These are phyloP conservation scores for Percina caprodes DNA, from an alignment of 2,113 vertebrate genomes.

Conservation along the genomic window DNA sequence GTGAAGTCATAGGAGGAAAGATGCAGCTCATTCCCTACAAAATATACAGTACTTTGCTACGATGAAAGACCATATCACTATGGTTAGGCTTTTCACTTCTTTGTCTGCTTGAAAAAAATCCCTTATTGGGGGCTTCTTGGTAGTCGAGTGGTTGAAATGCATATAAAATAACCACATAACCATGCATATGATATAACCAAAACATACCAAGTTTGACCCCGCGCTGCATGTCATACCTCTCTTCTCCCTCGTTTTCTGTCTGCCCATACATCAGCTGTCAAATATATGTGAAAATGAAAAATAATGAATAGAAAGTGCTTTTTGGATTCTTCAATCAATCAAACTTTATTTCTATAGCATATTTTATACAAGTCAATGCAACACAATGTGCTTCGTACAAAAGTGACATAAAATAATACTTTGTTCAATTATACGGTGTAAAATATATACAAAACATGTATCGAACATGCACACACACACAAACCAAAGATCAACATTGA, in stretches of 20 bases:
- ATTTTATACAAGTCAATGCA: too few species aligned
- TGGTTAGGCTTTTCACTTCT: background rate
- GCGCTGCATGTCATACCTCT: background rate
- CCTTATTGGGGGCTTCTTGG: background rate
- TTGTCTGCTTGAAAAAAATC: background rate
- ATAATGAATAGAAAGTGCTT: background rate
- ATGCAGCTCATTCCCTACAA: conserved; percentile 5
- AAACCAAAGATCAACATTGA: too few species aligned
- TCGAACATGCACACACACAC: too few species aligned
- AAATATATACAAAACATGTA: too few species aligned
- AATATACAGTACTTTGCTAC: background rate
- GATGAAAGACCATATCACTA: background rate
- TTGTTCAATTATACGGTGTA: too few species aligned
- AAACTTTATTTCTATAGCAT: too few species aligned
- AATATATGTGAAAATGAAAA: background rate
- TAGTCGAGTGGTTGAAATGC: background rate
- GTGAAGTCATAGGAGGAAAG: conserved; percentile 57
- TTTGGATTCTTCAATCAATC: background rate
- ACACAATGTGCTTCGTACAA: too few species aligned
- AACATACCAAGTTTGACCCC: background rate
- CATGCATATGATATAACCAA: background rate
- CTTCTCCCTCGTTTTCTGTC: background rate
- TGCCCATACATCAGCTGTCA: background rate
- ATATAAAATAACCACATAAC: background rate
- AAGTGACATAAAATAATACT: too few species aligned